Conservation (phyloP, 2,888 invertebrate species). For the Phytoseiulus persimilis region DNA sequence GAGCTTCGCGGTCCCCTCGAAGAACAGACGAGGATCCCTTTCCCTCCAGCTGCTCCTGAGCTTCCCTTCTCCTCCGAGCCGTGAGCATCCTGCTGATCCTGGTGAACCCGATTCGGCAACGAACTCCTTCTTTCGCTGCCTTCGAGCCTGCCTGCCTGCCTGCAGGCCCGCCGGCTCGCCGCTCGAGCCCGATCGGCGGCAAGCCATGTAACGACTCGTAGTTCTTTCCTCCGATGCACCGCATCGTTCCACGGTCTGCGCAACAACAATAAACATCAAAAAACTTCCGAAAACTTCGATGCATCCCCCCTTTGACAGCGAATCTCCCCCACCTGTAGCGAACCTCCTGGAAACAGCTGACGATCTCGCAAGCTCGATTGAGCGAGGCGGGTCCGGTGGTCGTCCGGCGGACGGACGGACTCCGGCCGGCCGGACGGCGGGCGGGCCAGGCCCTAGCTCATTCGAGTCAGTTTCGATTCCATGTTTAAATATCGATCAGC, state of each 20-base stretch:
- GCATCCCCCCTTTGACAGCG: too few relatives aligned
- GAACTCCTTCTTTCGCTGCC: background rate
- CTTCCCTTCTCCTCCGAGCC: background rate
- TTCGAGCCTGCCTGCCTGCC: background rate
- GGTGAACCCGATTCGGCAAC: constrained; percentile 5
- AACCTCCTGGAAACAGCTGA: background rate
- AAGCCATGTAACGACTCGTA: background rate
- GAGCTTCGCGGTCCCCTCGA: background rate
- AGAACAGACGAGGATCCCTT: background rate
- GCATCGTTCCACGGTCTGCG: background rate
- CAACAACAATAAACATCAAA: background rate
- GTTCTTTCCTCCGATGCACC: background rate
- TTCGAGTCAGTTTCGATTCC: too few relatives aligned
- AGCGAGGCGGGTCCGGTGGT: background rate
- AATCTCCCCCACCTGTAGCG: background rate
- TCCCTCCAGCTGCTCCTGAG: constrained; percentile 5
- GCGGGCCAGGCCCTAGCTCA: too few relatives aligned
- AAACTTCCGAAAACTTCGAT: background rate
- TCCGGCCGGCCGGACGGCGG: too few relatives aligned
- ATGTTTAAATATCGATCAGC: too few relatives aligned
- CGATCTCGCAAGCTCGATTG: background rate
- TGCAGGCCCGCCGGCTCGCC: background rate
- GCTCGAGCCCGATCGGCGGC: background rate
- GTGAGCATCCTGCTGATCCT: background rate
- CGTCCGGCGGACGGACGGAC: background rate